phyloP scores from a whole-genome alignment of 2,797 vertebrate genomes.

The Urocyon cinereoargenteus region DNA sequence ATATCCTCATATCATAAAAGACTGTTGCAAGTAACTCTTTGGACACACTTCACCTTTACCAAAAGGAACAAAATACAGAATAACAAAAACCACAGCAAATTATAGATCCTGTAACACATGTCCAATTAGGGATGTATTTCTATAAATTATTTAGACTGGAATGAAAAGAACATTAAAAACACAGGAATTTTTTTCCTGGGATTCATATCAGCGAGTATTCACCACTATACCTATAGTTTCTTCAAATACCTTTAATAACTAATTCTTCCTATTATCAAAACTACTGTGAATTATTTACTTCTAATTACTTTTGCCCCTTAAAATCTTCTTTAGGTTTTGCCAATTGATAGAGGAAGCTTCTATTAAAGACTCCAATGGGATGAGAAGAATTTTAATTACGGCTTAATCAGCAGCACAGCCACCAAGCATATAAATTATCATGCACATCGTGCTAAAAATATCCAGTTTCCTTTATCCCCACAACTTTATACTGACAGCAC shows the following conservation, averaged over 20 bases:
- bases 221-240: constrained; percentile 93
- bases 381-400: constrained; percentile 98
- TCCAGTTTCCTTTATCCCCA: constrained; percentile 96
- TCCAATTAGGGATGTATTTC: constrained; percentile 74
- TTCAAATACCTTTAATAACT: constrained; percentile 94
- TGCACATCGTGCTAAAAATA: constrained; percentile 99
- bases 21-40: constrained; percentile 83
- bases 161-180: constrained; percentile 86
- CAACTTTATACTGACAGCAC: constrained; percentile 96
- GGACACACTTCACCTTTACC: constrained; percentile 86
- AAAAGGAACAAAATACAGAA: constrained; percentile 80
- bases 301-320: constrained; percentile 90
- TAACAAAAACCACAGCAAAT: constrained; percentile 83
- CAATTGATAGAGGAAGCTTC: constrained; percentile 93
- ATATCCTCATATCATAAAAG: constrained; percentile 79
- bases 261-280: constrained; percentile 92
- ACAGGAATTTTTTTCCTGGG: constrained; percentile 85
- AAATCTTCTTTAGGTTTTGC: constrained; percentile 91
- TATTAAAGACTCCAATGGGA: constrained; percentile 94
- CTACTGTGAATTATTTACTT: constrained; percentile 91
- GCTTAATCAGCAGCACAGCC: constrained; percentile 99
- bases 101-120: constrained; percentile 77
- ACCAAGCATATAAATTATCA: constrained; percentile 99
- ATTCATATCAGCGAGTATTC: constrained; percentile 90
- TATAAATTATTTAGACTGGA: constrained; percentile 88